Conservation (phyloP, 2,888 invertebrate genomes). For the Quadriops clusia region DNA sequence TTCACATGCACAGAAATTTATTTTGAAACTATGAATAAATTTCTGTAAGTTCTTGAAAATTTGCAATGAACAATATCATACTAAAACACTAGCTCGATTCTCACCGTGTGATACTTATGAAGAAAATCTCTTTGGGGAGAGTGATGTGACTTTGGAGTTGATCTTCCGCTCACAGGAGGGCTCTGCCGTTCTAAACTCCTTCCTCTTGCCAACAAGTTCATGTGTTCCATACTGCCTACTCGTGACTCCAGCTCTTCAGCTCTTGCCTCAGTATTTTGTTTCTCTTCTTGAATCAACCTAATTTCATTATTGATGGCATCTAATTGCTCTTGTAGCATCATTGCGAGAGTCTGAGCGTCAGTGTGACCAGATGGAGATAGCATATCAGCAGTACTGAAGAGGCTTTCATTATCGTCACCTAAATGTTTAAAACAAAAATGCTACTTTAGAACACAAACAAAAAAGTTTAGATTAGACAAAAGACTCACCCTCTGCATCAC, state of each 20-base stretch:
- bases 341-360: constrained; percentile 94
- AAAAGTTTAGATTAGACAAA: constrained; percentile 33
- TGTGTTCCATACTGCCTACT: constrained; percentile 90
- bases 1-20: too few relatives aligned
- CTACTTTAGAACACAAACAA: too few relatives aligned
- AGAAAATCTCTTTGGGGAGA: constrained; percentile 73
- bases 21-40: too few relatives aligned
- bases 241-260: constrained; percentile 96
- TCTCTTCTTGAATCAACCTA: constrained; percentile 46
- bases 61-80: too few relatives aligned
- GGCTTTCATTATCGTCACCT: constrained; percentile 65
- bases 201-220: constrained; percentile 69
- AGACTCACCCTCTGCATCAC: constrained; percentile 69
- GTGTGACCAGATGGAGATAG: constrained; percentile 55
- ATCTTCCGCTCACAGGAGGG: constrained; percentile 81
- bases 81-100: constrained; percentile 28
- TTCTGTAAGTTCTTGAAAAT: too few relatives aligned
- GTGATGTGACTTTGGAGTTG: constrained; percentile 69
- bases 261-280: constrained; percentile 86
- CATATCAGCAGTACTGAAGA: constrained; percentile 61
- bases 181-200: constrained; percentile 61
- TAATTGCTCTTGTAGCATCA: constrained; percentile 97
- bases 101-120: constrained; percentile 95
- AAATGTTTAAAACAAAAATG: too few relatives aligned
- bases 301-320: constrained; percentile 99